Percentiles rank a stretch among this genome's conserved stretches.
These are phyloP conservation scores for Apostichopus parvimensis DNA, from an alignment of 35 echinoderm and acorn worm species.

Conservation along the genomic window DNA sequence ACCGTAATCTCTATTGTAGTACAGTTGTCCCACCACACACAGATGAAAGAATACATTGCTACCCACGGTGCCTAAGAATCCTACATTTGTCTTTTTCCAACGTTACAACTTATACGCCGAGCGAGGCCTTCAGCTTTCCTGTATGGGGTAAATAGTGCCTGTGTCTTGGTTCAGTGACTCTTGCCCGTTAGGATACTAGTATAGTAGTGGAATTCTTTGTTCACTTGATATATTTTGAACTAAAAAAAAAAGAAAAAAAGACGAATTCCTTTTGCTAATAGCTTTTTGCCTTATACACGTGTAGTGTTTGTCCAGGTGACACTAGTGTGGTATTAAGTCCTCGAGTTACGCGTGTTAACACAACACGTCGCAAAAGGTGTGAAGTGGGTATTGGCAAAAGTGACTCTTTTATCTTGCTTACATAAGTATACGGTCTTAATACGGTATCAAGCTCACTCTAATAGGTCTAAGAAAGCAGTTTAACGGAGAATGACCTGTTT, in stretches of 20 bases:
- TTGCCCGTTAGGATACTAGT: background rate
- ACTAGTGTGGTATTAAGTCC: background rate
- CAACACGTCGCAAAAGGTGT: conserved; percentile 12
- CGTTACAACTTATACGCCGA: background rate
- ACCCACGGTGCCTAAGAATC: background rate
- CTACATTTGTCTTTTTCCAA: background rate
- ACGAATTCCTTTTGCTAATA: background rate
- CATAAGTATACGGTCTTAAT: background rate
- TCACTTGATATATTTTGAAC: background rate
- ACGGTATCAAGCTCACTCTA: background rate
- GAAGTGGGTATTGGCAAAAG: background rate
- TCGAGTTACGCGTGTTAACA: conserved; percentile 11
- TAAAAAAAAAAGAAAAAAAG: background rate
- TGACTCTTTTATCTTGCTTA: background rate
- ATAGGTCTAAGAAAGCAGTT: background rate
- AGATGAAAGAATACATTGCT: conserved; percentile 24
- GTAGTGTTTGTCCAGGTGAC: conserved; percentile 25
- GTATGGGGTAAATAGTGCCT: background rate
- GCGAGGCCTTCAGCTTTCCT: background rate
- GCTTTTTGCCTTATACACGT: background rate
- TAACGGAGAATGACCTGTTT: background rate
- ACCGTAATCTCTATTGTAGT: conserved; percentile 27
- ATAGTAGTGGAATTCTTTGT: background rate
- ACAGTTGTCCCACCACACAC: conserved; percentile 1
- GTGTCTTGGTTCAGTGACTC: conserved; percentile 8